phyloP scores from a whole-genome alignment of 2,113 vertebrate genomes.

The Centropristis striata region DNA sequence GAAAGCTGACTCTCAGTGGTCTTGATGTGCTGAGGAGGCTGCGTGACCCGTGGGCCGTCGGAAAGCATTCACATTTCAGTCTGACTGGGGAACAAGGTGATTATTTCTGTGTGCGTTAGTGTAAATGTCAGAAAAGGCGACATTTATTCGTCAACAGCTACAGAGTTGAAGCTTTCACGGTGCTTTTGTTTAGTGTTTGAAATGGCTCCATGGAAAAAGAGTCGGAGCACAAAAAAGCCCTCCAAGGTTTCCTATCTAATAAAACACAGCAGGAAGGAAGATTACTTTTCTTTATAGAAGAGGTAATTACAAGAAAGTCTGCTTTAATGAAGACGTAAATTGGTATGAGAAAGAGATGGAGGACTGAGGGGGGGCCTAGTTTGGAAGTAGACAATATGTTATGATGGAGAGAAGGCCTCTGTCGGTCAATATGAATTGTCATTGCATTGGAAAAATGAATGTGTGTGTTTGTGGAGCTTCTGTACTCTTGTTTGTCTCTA shows the following conservation, averaged over 20 bases:
- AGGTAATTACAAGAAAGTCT: conserved; percentile 67
- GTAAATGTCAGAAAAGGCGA: conserved; percentile 14
- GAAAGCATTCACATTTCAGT: not conserved
- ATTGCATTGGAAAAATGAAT: not conserved
- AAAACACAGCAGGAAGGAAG: conserved; percentile 61
- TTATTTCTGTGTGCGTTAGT: not conserved
- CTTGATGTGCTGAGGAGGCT: not conserved
- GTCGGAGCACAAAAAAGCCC: conserved; percentile 10
- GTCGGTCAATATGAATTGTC: conserved; percentile 31
- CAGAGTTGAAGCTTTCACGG: conserved; percentile 2
- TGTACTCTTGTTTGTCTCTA: not conserved
- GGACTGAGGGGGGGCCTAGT: conserved; percentile 2
- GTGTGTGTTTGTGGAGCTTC: not conserved
- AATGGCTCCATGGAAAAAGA: conserved; percentile 9
- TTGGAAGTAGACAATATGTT: conserved; percentile 15
- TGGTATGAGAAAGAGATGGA: conserved; percentile 33
- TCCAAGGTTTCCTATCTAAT: conserved; percentile 56
- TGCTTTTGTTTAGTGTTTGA: conserved; percentile 13
- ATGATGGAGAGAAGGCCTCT: not conserved
- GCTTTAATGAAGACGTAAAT: conserved; percentile 60
- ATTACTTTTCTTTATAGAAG: conserved; percentile 55
- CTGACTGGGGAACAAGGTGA: not conserved
- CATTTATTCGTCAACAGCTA: not conserved
- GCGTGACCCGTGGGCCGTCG: conserved; percentile 14
- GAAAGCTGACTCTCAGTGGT: conserved; percentile 17